Evolutionary conservation across 64 coral and sea anemone species (phyloP).

Genomic region (Actinia tenebrosa): DNA sequence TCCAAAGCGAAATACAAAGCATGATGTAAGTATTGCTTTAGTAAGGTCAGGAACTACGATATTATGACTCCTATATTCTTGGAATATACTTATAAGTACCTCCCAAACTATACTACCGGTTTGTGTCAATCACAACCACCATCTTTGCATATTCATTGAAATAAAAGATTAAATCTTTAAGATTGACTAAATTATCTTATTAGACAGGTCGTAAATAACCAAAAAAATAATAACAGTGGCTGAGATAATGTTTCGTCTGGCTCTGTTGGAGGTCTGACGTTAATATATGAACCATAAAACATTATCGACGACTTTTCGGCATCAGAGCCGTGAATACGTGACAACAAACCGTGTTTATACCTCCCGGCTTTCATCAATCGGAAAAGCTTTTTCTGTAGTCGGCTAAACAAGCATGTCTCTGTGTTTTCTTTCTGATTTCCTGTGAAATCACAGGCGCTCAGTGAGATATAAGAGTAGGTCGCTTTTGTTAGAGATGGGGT

Average conservation of each 20-base stretch:
- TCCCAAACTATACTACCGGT: neutral
- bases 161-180: neutral
- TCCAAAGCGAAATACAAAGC: slow-evolving; percentile 85
- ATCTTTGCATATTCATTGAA: neutral
- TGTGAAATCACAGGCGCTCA: neutral
- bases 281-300: slow-evolving; percentile 6
- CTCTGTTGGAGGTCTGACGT: neutral
- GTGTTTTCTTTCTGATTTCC: slow-evolving; percentile 3
- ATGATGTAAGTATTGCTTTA: slow-evolving; percentile 86
- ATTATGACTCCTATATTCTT: neutral
- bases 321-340: neutral
- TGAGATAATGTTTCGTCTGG: slow-evolving; percentile 1
- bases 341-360: neutral
- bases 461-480: neutral
- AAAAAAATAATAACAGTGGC: neutral
- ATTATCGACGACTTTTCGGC: neutral
- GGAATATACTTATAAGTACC: neutral
- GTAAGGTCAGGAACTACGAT: neutral
- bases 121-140: neutral
- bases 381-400: neutral
- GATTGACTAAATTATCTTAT: slow-evolving; percentile 18
- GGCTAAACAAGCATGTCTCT: neutral
- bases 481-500: neutral
- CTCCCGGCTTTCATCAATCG: neutral
- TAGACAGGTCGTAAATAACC: slow-evolving; percentile 9